These are phyloP conservation scores for Erannis defoliaria DNA, from an alignment of 2,888 invertebrate genomes.

Conservation along the genomic window DNA sequence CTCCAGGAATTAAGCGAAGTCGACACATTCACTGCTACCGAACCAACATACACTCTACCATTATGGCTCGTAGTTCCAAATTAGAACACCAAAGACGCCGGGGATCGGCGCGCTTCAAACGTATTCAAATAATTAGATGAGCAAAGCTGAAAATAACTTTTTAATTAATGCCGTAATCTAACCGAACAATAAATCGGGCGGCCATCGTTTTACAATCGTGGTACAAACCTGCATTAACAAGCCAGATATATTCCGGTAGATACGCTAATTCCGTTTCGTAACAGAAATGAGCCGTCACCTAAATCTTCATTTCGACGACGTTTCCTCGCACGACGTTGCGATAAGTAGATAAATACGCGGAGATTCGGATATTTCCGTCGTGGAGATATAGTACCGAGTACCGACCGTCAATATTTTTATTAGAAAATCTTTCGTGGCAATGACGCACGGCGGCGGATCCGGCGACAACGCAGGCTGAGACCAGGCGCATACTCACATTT, in stretches of 20 bases:
- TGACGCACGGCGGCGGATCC: constrained; percentile 80
- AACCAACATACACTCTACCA: constrained; percentile 41
- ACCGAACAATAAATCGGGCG: constrained; percentile 36
- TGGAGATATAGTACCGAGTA: no score
- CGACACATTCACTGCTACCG: constrained; percentile 58
- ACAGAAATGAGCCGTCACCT: constrained; percentile 58
- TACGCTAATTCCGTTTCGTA: constrained; percentile 53
- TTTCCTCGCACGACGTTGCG: constrained; percentile 50
- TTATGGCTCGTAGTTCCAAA: constrained; percentile 43
- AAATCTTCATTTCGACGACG: constrained; percentile 62
- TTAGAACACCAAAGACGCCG: constrained; percentile 37
- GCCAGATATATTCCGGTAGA: constrained; percentile 33
- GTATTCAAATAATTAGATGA: constrained; percentile 46
- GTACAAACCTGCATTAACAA: constrained; percentile 35
- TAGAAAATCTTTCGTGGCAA: constrained; percentile 63
- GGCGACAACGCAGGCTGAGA: constrained; percentile 67
- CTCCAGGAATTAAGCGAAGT: constrained; percentile 69
- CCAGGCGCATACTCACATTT: constrained; percentile 64
- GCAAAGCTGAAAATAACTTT: constrained; percentile 46
- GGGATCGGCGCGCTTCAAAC: constrained; percentile 43
- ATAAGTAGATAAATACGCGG: constrained; percentile 51
- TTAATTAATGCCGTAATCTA: constrained; percentile 44
- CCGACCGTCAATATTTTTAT: constrained; percentile 66
- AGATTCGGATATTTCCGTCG: constrained; percentile 74
- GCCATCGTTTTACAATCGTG: constrained; percentile 27